Base-by-base conservation (phyloP, 2,888 invertebrate genomes). In the Tupiocoris notatus region DNA sequence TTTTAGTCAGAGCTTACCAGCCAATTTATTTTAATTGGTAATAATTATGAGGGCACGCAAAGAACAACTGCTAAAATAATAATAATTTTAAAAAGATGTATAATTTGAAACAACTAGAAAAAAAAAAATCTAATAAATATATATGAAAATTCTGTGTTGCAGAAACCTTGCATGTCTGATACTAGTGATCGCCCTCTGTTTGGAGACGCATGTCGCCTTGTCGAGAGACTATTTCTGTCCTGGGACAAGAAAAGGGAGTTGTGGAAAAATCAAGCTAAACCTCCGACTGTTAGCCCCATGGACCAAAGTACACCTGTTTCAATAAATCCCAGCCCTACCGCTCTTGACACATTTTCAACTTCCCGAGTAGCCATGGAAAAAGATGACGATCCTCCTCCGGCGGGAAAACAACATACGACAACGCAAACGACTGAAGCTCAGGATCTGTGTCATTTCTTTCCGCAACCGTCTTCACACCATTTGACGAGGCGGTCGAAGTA, bases 351-450 rank as follows among this genome's bases (percentile, higher is more conserved):
- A n/a, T n/a, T n/a, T n/a, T n/a, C n/a, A n/a, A n/a, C n/a, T n/a
- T n/a, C n/a, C n/a, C n/a, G n/a, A n/a, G n/a, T n/a, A n/a, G n/a
- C n/a, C n/a, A 39, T 39, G 39, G 39, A 39, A 0, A n/a, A 12
- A 0, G 70, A 70, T 18, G 63, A 63, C 17, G 70, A 70, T 9
- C 39, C 58, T 12, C 58, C 70, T n/a, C 70, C 70, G 2, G 24
- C 24, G 7, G 70, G 70, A 2, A 70, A 70, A 59, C 70, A 70
- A 22, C 70, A 70, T 59, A 24, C 70, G 7, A 70, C 59, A 1
- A 70, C 70, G 1, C 70, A 70, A 70, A 70, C 70, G 1, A 59
- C 70, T 1, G 70, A 70, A 9, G 70, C 70, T 7, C 70, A 70
- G 18, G 70, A 70, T n/a, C 24, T 57, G 7, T 70, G 70, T 24